Conservation (phyloP, 1,140 invertebrate genomes). For the Belonocnema kinseyi region DNA sequence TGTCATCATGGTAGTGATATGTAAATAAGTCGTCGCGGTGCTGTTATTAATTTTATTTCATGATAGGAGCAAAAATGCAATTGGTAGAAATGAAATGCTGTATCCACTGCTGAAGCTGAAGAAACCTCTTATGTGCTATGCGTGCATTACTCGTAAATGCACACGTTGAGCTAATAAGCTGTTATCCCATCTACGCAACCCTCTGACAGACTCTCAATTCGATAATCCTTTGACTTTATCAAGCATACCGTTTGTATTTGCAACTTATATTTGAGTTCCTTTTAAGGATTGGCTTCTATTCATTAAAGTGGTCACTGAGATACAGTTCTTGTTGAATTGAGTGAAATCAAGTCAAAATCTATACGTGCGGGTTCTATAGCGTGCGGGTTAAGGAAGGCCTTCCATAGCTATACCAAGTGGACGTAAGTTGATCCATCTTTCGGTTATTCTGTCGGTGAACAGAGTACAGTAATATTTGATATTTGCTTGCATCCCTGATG, state of each 20-base stretch:
- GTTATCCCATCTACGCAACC: conserved; percentile 48
- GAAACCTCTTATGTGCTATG: conserved; percentile 46
- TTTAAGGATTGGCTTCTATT: no score
- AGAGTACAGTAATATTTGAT: no score
- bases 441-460: no score
- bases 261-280: no score
- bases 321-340: no score
- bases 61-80: conserved; percentile 52
- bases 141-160: conserved; percentile 13
- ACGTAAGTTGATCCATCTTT: no score
- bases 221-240: conserved; percentile 34
- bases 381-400: no score
- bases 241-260: not conserved
- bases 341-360: no score
- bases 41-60: conserved; percentile 65
- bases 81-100: conserved; percentile 63
- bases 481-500: no score
- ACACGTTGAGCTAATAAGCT: conserved; percentile 54
- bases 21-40: conserved; percentile 60
- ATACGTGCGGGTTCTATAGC: no score
- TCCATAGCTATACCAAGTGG: no score
- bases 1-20: conserved; percentile 50
- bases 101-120: conserved; percentile 44
- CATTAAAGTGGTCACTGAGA: no score
- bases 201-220: conserved; percentile 51